A percentile compares a stretch with the other conserved stretches of the same genome.
phyloP scores from a whole-genome alignment of 2,888 invertebrate genomes.

The Meghimatium bilineatum region DNA sequence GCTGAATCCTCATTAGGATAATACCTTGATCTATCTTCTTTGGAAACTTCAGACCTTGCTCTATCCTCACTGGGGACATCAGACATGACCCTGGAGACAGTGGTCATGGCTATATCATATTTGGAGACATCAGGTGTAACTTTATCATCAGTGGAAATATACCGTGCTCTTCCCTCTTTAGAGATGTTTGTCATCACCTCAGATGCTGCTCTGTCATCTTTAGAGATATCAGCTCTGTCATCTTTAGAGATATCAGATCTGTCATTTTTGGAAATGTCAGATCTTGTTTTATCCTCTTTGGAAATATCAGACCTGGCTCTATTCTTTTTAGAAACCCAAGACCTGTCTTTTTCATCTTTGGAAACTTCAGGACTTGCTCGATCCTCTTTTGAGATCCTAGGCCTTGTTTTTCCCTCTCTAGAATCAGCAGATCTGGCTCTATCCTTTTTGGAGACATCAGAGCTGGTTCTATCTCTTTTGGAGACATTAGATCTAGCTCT shows the following conservation, averaged over 20 bases:
- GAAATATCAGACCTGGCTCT: background rate
- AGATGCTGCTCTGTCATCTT: background rate
- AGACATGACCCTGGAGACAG: too few species aligned
- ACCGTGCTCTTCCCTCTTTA: background rate
- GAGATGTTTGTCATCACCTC: too few species aligned
- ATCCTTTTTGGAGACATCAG: conserved; percentile 1
- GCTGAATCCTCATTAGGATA: background rate
- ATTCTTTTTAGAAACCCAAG: background rate
- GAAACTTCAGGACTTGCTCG: background rate
- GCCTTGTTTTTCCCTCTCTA: background rate
- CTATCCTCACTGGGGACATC: conserved; percentile 9
- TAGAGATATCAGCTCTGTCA: background rate
- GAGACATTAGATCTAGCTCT: background rate
- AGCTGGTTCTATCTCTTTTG: background rate
- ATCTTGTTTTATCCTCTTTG: conserved; percentile 6
- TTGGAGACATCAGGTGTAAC: background rate
- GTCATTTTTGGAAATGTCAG: background rate
- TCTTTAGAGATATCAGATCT: background rate
- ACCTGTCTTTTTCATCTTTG: background rate
- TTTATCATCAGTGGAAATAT: background rate
- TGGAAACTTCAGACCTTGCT: background rate
- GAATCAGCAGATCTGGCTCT: background rate
- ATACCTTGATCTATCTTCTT: background rate
- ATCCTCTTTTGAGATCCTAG: background rate
- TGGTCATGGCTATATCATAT: background rate